Evolutionary conservation across 2,888 invertebrate species (phyloP).

Genomic region (Drosophila prostipennis): DNA sequence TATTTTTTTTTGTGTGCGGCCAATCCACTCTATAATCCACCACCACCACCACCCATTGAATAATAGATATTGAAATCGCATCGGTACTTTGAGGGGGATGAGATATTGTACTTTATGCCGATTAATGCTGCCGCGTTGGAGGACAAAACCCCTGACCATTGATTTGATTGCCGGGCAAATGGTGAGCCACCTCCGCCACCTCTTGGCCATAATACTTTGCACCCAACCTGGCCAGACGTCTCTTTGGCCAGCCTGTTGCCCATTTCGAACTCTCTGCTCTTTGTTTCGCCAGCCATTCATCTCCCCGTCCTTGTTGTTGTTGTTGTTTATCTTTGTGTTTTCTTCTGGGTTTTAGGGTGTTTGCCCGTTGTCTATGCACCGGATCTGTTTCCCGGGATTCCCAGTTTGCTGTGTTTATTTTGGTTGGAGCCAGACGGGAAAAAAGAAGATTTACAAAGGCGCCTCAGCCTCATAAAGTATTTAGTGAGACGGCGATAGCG

Average conservation of each 20-base stretch:
- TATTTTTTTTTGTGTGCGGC: neutral
- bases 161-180: conserved; percentile 43
- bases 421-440: conserved; percentile 50
- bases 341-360: conserved; percentile 53
- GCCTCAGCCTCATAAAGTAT: conserved; percentile 52
- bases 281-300: conserved; percentile 55
- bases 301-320: conserved; percentile 17
- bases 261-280: conserved; percentile 25
- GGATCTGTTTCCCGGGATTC: conserved; percentile 4
- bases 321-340: conserved; percentile 23
- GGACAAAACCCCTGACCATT: conserved; percentile 38
- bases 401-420: conserved; percentile 42
- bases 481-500: conserved; percentile 39
- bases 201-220: neutral
- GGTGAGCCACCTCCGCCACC: neutral
- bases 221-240: conserved; percentile 22
- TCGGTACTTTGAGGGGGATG: conserved; percentile 23
- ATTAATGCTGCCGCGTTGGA: conserved; percentile 46
- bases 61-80: conserved; percentile 55
- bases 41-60: conserved; percentile 8
- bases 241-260: conserved; percentile 53
- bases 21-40: conserved; percentile 3
- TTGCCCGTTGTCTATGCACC: conserved; percentile 49
- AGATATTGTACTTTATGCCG: conserved; percentile 48
- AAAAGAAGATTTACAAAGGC: no score